Evolutionary conservation across 2,888 invertebrate species (phyloP), one percentile per base, ranked within the genome.

Genomic region (Macrophya alboannulata): DNA sequence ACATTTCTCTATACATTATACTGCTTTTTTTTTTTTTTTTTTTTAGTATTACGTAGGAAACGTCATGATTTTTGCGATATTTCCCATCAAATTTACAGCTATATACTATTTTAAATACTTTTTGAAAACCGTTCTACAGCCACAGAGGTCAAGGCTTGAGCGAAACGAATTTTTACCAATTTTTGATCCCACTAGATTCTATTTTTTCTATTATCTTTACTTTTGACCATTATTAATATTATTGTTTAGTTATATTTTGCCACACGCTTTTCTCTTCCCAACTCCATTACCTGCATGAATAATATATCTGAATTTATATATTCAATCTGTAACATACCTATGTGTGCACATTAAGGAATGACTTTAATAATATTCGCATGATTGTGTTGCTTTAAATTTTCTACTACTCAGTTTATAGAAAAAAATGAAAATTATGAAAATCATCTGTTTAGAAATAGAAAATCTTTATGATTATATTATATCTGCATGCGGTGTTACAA

Each of bases 321-420:
- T 74, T 9, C 9, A 74, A 45, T 12, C 45, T 8, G 4, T n/a
- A 31, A 51, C 9, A 25, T 51, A 6, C 15, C 15, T 10, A 55
- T 55, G n/a, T 55, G 55, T 48, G 48, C 76, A 48, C 76, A 48
- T 48, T 51, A 25, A 12, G 25, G 45, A 76, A 76, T 76, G 76
- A 76, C 25, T 76, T n/a, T n/a, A n/a, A n/a, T n/a, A n/a, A 51
- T n/a, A n/a, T n/a, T 45, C 31, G 76, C 76, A 76, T 76, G 76
- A 76, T 1, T 76, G 76, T 76, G 76, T 45, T 15, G 76, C 76
- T 76, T 15, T 48, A 8, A 12, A 51, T 40, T 76, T 76, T 31
- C 17, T 62, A n/a, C 31, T 31, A 55, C n/a, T 62, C 25, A 76
- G 43, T 31, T 76, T 0, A 25, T 40, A 25, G 6, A n/a, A 31